Percentiles rank a stretch among this genome's conserved stretches.
These are phyloP conservation scores for Andricus curvator DNA, from an alignment of 2,888 invertebrate species.

Conservation along the genomic window DNA sequence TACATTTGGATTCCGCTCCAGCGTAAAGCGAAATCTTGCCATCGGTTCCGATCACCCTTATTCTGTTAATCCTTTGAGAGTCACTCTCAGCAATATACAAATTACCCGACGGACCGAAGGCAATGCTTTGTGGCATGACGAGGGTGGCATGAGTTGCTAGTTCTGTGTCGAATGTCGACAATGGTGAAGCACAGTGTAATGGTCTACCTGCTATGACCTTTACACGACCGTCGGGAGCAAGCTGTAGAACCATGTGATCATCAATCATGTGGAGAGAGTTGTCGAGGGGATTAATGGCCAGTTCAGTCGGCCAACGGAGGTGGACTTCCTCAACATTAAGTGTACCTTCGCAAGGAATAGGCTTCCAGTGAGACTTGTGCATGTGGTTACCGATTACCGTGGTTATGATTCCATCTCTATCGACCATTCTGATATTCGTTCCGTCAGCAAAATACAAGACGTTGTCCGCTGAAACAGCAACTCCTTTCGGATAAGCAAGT, in stretches of 20 bases:
- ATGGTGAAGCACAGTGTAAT: slow-evolving; percentile 92
- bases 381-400: slow-evolving; percentile 95
- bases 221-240: slow-evolving; percentile 94
- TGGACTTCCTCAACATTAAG: slow-evolving; percentile 95
- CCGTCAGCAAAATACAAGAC: slow-evolving; percentile 97
- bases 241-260: slow-evolving; percentile 95
- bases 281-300: slow-evolving; percentile 96
- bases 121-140: slow-evolving; percentile 96
- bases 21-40: slow-evolving; percentile 96
- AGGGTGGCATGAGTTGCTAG: slow-evolving; percentile 94
- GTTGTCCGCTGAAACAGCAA: slow-evolving; percentile 95
- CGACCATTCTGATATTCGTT: slow-evolving; percentile 95
- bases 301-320: slow-evolving; percentile 96
- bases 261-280: slow-evolving; percentile 97
- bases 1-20: slow-evolving; percentile 95
- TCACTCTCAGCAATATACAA: slow-evolving; percentile 97
- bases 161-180: slow-evolving; percentile 89
- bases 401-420: slow-evolving; percentile 93
- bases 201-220: slow-evolving; percentile 96
- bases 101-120: slow-evolving; percentile 95
- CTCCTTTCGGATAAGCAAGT: slow-evolving; percentile 97
- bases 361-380: slow-evolving; percentile 96
- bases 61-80: slow-evolving; percentile 94
- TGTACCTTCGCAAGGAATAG: slow-evolving; percentile 94
- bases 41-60: slow-evolving; percentile 94